Conservation (phyloP, 1,140 invertebrate genomes). For the Drosophila albomicans region DNA sequence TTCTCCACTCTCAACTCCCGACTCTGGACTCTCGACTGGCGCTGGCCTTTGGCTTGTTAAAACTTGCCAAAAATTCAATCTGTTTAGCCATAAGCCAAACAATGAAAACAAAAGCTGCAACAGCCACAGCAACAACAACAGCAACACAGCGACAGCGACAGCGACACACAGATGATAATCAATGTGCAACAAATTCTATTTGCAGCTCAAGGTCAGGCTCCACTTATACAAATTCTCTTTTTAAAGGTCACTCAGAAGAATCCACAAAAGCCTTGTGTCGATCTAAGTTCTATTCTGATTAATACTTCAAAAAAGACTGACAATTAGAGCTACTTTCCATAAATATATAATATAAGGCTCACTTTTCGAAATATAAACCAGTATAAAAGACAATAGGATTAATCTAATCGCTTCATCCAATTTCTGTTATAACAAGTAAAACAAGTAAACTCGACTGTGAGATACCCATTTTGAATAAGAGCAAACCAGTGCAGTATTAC, state of each 20-base stretch:
- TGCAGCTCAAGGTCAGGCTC: conserved; percentile 57
- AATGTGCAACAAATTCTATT: conserved; percentile 58
- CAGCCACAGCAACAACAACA: conserved; percentile 26
- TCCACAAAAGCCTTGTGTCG: too few species aligned
- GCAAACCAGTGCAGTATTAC: too few species aligned
- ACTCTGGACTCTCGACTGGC: not conserved
- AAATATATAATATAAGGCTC: too few species aligned
- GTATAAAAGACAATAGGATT: too few species aligned
- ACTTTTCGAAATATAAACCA: too few species aligned
- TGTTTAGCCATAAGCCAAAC: conserved; percentile 55
- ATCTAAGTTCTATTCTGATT: too few species aligned
- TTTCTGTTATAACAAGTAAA: too few species aligned
- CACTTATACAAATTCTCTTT: not conserved
- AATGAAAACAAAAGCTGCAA: conserved; percentile 34
- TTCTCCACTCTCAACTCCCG: not conserved
- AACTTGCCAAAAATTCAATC: conserved; percentile 78
- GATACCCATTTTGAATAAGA: too few species aligned
- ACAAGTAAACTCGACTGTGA: too few species aligned
- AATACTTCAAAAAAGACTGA: not conserved
- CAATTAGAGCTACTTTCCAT: not conserved
- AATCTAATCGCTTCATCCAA: too few species aligned
- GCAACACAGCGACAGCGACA: conserved; percentile 6
- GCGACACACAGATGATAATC: conserved; percentile 28
- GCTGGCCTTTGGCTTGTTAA: conserved; percentile 59
- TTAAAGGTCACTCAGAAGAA: too few species aligned